Conservation (phyloP, 2,797 vertebrate species). For the Paedocypris micromegethes region DNA sequence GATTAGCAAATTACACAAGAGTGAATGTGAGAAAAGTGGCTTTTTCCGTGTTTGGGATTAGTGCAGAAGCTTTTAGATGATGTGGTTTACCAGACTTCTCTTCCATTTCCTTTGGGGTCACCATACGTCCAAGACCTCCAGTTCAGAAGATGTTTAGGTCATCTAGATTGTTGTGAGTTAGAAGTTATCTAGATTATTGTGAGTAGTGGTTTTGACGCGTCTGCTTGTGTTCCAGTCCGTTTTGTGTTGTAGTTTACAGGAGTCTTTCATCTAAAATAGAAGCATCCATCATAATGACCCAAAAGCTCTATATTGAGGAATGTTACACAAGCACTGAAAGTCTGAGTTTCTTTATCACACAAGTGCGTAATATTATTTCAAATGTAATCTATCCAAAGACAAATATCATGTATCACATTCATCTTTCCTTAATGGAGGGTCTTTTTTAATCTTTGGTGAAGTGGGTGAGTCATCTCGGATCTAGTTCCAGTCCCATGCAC, state of each 20-base stretch:
- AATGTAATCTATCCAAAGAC: slow-evolving; percentile 25
- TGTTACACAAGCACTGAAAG: slow-evolving; percentile 2
- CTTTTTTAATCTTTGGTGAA: slow-evolving; percentile 27
- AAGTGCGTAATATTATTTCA: slow-evolving; percentile 24
- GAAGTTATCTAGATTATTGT: slow-evolving; percentile 1
- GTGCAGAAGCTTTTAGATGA: slow-evolving; percentile 31
- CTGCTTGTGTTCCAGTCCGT: slow-evolving; percentile 2
- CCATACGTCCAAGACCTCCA: slow-evolving; percentile 7
- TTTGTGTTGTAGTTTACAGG: background rate
- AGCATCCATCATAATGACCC: slow-evolving; percentile 15
- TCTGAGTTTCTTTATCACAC: slow-evolving; percentile 6
- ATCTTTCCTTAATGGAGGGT: slow-evolving; percentile 13
- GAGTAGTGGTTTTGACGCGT: background rate
- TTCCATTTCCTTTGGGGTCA: slow-evolving; percentile 17
- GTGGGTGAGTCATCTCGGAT: slow-evolving; percentile 42
- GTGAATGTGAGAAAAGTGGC: slow-evolving; percentile 29
- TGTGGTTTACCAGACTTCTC: slow-evolving; percentile 26
- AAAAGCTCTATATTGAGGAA: slow-evolving; percentile 1
- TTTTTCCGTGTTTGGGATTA: slow-evolving; percentile 32
- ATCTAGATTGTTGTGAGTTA: slow-evolving; percentile 8
- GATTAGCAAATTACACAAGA: background rate
- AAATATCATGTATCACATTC: slow-evolving; percentile 29
- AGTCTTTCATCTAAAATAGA: slow-evolving; percentile 21
- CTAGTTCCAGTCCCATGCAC: slow-evolving; percentile 27
- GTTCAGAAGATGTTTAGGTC: slow-evolving; percentile 17